Percentiles rank a stretch among this genome's conserved stretches.
These are phyloP conservation scores for Pachydiplax longipennis DNA, from an alignment of 2,888 invertebrate species.

Conservation along the genomic window DNA sequence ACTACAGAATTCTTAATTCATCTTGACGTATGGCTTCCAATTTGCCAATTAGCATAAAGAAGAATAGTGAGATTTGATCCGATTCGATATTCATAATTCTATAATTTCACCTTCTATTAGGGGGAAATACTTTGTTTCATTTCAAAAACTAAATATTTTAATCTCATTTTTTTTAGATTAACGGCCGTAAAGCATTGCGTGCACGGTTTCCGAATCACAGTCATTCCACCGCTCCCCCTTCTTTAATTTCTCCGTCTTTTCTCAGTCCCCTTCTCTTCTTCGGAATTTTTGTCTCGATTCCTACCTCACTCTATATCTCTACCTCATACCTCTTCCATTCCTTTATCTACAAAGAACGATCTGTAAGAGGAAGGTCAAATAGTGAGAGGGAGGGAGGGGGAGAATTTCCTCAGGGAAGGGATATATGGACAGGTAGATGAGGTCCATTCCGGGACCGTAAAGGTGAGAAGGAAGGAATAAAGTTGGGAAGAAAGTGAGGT, in stretches of 20 bases:
- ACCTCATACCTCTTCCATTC: neutral
- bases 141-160: too few species aligned
- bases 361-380: neutral
- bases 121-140: too few species aligned
- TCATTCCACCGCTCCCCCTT: neutral
- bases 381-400: neutral
- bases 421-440: neutral
- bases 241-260: neutral
- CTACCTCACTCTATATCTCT: neutral
- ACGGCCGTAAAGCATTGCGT: too few species aligned
- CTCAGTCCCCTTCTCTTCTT: neutral
- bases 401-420: neutral
- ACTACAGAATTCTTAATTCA: too few species aligned
- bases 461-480: neutral
- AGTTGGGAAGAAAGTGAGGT: neutral
- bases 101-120: too few species aligned
- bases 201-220: neutral
- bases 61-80: too few species aligned
- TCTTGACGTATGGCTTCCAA: too few species aligned
- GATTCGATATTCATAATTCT: too few species aligned
- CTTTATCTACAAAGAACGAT: constrained; percentile 6
- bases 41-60: too few species aligned
- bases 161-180: too few species aligned
- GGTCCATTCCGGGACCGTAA: neutral
- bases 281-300: neutral